phyloP scores from a whole-genome alignment of 53 echinoderm and acorn worm species.

The Mesocentrotus franciscanus region DNA sequence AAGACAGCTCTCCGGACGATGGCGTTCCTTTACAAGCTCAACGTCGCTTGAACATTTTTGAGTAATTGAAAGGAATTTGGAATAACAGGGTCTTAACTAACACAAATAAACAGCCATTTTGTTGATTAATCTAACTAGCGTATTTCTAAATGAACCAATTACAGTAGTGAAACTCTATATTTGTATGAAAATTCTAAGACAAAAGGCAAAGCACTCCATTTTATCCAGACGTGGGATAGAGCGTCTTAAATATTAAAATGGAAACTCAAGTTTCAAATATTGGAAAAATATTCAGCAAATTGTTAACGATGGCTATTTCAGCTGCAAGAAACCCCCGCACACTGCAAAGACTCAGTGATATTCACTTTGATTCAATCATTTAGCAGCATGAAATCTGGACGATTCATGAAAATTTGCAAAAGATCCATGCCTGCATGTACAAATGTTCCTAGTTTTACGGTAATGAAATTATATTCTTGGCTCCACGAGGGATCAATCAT shows the following conservation, averaged over 20 bases:
- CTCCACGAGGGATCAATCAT: conserved; percentile 16
- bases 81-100: conserved; percentile 5
- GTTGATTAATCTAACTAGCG: conserved; percentile 25
- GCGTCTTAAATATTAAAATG: neutral
- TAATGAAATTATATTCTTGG: neutral
- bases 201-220: neutral
- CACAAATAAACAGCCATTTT: conserved; percentile 38
- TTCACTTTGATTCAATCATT: too few species aligned
- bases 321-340: too few species aligned
- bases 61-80: conserved; percentile 25
- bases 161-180: neutral
- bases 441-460: too few species aligned
- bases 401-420: too few species aligned
- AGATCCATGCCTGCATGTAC: too few species aligned
- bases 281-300: too few species aligned
- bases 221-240: neutral
- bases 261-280: neutral
- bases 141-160: conserved; percentile 33
- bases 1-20: neutral
- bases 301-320: too few species aligned
- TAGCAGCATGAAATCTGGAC: too few species aligned
- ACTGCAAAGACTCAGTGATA: too few species aligned
- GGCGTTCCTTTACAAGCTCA: conserved; percentile 2
- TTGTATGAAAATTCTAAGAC: neutral
- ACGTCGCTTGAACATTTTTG: neutral